Base-by-base conservation (phyloP, 2,797 vertebrate genomes). In the Acanthopagrus latus region DNA sequence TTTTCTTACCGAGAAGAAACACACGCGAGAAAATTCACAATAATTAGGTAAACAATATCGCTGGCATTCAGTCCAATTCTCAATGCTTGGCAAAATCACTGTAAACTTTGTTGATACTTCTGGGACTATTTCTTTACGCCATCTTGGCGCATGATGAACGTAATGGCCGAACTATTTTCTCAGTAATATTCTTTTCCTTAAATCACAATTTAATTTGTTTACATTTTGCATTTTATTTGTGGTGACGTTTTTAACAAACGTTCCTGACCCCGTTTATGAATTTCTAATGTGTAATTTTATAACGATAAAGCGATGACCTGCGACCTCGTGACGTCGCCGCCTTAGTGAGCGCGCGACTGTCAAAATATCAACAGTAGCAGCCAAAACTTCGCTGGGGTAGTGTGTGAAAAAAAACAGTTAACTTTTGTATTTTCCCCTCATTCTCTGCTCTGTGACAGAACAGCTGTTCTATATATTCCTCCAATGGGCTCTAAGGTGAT, bases 61-160 rank as follows among this genome's bases (percentile, higher is more conserved):
- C 27, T 12, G 6, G 0, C 1, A 46, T 8, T 9, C 0, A 29
- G 11, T 41, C 0, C 29, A 54, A 54, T 33, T 1, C 0, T 6
- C 0, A 7, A 0, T 0, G 4, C 3, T 7, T 6, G 29, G 12
- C 0, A 33, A 21, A 65, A 21, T 0, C 7, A 10, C 7, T 23
- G 14, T 14, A 9, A 51, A 56, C 1, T 38, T 17, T 41, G 10
- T 20, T 65, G 1, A 4, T 21, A 23, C 11, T 48, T 7, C 21
- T 25, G 81, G 94, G 11, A 93, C 94, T 95, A 95, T 90, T 88
- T 94, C 63, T 74, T 82, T 50, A 78, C 63, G 60, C 55, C 29
- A 29, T 59, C 38, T 58, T 76, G 71, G 84, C 90, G 86, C 60
- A 91, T 21, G 63, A 59, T 17, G 23, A 44, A 17, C 11, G 11